Conservation (phyloP, 2,113 vertebrate species). For the Spea multiplicata region DNA sequence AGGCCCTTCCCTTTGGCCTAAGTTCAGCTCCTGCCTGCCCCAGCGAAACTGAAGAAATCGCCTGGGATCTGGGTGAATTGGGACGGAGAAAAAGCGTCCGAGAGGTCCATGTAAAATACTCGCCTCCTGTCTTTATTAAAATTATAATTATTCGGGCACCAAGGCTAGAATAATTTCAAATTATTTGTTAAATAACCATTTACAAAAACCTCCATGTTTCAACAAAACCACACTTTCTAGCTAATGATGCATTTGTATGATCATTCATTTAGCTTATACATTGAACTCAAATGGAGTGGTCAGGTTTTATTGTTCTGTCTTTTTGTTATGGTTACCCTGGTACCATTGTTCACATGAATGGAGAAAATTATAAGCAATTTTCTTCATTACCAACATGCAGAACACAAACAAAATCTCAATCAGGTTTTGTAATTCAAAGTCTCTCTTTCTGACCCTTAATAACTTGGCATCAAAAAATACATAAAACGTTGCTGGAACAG, state of each 20-base stretch:
- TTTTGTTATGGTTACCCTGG: constrained; percentile 51
- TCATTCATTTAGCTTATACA: constrained; percentile 53
- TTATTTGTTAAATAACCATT: too few relatives aligned
- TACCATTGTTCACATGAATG: constrained; percentile 55
- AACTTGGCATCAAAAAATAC: constrained; percentile 21
- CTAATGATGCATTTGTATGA: constrained; percentile 51
- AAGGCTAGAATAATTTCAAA: too few relatives aligned
- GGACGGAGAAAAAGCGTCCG: too few relatives aligned
- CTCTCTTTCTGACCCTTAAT: constrained; percentile 4
- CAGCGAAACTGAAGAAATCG: too few relatives aligned
- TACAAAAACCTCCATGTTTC: too few relatives aligned
- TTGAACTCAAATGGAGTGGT: constrained; percentile 53
- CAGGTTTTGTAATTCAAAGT: constrained; percentile 55
- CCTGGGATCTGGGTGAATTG: too few relatives aligned
- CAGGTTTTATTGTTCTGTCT: constrained; percentile 54
- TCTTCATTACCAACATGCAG: constrained; percentile 56
- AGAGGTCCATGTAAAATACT: too few relatives aligned
- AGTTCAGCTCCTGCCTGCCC: too few relatives aligned
- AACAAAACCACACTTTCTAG: constrained; percentile 6
- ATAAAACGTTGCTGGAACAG: constrained; percentile 51
- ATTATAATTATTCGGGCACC: too few relatives aligned
- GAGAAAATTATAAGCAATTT: constrained; percentile 64
- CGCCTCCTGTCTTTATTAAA: too few relatives aligned
- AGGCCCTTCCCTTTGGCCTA: too few relatives aligned
- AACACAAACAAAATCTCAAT: constrained; percentile 55